A percentile compares a stretch with the other conserved stretches of the same genome.
Evolutionary conservation across 2,113 vertebrate species (phyloP).

Genomic region (Sardina pilchardus): DNA sequence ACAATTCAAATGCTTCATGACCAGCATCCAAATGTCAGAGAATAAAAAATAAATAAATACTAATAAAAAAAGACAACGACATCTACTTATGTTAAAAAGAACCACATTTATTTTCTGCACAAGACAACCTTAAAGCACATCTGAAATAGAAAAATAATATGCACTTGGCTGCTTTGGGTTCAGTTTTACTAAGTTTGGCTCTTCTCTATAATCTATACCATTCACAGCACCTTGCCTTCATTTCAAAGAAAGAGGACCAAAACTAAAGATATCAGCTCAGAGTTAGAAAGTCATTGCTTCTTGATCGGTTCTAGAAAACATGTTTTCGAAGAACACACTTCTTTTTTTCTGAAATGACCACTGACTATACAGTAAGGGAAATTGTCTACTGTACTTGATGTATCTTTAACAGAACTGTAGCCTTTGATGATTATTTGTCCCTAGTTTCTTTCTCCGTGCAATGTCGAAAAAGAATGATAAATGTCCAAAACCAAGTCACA

Average conservation of each 20-base stretch:
- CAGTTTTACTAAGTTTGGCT: slow-evolving; percentile 52
- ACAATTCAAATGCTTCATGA: neutral
- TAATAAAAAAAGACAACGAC: neutral
- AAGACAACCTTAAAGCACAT: slow-evolving; percentile 65
- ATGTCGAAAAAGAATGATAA: slow-evolving; percentile 1
- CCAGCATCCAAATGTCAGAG: neutral
- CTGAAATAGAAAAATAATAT: slow-evolving; percentile 75
- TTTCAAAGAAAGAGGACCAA: neutral
- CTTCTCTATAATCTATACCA: slow-evolving; percentile 38
- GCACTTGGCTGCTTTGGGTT: slow-evolving; percentile 60
- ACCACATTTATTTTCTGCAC: slow-evolving; percentile 69
- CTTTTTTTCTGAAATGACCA: no score
- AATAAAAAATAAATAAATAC: neutral
- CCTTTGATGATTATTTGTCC: neutral
- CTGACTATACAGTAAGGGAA: neutral
- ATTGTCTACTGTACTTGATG: neutral
- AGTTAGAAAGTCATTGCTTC: neutral
- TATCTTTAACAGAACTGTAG: neutral
- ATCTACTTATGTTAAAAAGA: slow-evolving; percentile 60
- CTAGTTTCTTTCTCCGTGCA: slow-evolving; percentile 5
- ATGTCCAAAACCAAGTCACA: neutral
- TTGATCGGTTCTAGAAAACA: neutral
- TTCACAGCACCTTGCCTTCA: slow-evolving; percentile 24
- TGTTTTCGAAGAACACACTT: neutral
- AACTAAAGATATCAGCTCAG: neutral